phyloP scores from a whole-genome alignment of 2,797 vertebrate genomes.

The Chrysolophus pictus region DNA sequence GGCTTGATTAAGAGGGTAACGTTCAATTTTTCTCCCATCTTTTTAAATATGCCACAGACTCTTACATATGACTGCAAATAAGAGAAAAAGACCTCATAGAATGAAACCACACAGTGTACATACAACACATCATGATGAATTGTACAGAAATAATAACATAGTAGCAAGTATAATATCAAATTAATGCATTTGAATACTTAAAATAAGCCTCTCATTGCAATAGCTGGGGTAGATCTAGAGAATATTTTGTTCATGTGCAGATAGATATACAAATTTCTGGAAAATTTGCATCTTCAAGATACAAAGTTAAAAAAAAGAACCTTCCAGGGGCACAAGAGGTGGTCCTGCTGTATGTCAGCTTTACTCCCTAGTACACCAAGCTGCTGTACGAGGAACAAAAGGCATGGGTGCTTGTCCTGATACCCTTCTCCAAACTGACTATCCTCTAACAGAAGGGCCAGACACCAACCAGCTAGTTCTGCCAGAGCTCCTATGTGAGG shows the following conservation, averaged over 20 bases:
- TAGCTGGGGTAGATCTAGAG: neutral
- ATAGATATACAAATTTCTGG: neutral
- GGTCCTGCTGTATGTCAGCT: neutral
- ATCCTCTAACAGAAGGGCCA: neutral
- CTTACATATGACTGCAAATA: neutral
- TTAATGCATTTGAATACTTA: neutral
- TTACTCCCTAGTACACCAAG: neutral
- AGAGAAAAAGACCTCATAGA: neutral
- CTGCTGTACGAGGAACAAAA: neutral
- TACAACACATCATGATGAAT: neutral
- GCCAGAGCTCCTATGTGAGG: neutral
- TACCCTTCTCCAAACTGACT: neutral
- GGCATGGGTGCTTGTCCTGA: neutral
- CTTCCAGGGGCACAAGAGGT: neutral
- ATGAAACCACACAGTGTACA: fast-evolving
- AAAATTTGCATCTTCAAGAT: neutral
- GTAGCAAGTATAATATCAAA: neutral
- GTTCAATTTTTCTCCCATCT: neutral
- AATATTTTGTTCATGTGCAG: neutral
- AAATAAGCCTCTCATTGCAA: neutral
- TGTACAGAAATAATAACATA: neutral
- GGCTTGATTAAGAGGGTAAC: constrained; percentile 7
- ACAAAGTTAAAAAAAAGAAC: neutral
- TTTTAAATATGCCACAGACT: neutral
- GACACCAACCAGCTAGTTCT: neutral